phyloP scores from a whole-genome alignment of 2,888 invertebrate genomes.

The Lordiphosa fenestrarum region DNA sequence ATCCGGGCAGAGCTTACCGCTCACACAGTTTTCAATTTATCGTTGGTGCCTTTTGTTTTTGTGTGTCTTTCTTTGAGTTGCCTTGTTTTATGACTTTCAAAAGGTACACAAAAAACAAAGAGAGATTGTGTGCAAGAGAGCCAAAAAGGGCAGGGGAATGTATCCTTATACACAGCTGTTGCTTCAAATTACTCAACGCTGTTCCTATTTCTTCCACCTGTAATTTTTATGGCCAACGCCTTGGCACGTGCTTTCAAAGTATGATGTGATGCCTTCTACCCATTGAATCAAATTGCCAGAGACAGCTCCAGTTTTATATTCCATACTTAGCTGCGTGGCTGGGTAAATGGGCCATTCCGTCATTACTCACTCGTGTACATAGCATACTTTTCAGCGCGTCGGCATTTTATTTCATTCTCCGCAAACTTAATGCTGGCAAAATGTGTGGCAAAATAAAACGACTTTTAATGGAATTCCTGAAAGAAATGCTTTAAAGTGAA shows the following conservation, averaged over 20 bases:
- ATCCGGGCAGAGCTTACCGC: slow-evolving; percentile 9
- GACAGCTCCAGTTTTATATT: slow-evolving; percentile 1
- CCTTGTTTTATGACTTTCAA: slow-evolving; percentile 11
- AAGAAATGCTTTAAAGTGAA: too few species aligned
- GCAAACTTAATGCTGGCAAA: too few species aligned
- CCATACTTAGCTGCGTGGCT: background rate
- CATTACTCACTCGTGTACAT: too few species aligned
- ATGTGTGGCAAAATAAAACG: too few species aligned
- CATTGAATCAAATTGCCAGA: slow-evolving; percentile 12
- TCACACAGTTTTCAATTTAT: slow-evolving; percentile 13
- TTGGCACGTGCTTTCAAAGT: slow-evolving; percentile 8
- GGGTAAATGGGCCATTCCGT: too few species aligned
- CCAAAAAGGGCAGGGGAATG: background rate
- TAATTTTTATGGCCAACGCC: slow-evolving; percentile 10
- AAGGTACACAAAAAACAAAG: slow-evolving; percentile 3
- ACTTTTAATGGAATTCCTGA: too few species aligned
- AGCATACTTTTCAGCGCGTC: too few species aligned
- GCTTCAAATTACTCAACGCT: slow-evolving; percentile 5
- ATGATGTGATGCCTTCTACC: slow-evolving; percentile 3
- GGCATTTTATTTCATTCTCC: too few species aligned
- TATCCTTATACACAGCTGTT: slow-evolving; percentile 7
- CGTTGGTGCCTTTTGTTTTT: slow-evolving; percentile 7
- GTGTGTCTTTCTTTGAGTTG: background rate
- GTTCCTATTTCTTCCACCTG: slow-evolving; percentile 3
- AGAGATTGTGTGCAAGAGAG: background rate